Base-by-base conservation (phyloP, 2,888 invertebrate species). In the Pandemis corylana region DNA sequence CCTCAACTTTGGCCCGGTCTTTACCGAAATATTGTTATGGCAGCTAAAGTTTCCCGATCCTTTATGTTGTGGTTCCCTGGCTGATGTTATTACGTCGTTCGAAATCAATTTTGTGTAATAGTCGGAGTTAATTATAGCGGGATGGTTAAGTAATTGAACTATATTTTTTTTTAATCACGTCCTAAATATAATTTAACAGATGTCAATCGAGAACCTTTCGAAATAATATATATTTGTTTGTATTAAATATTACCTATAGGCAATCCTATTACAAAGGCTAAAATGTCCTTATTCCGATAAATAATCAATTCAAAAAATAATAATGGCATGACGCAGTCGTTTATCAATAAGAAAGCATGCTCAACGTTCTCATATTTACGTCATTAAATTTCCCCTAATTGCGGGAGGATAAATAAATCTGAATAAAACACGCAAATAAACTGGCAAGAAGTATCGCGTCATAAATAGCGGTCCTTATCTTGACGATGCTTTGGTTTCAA, bases 1-100 rank as follows among this genome's bases (percentile, higher is more conserved):
- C 88, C 87, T 89, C 84, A 86, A 89, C 82, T 88, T 88, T 82
- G 81, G 83, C 87, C 86, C 90, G 90, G 90, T 90, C 90, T 63
- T 74, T 69, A 85, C 85, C 83, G 80, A 89, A 89, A 87, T 90
- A 90, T 89, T 90, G 87, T 85, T 84, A 85, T 84, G 82, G 85
- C 80, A 85, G 84, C 83, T 78, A 81, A 90, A 88, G 83, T 89
- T 90, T 83, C 76, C 81, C 83, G 83, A 85, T 84, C 85, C 84
- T 86, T 88, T 87, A 84, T 84, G 78, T 81, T 78, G 77, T 76
- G 79, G 78, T 76, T 77, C 72, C 61, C 63, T 71, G 75, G 78
- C 76, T 56, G 73, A 79, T 78, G 81, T 86, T 86, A 85, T 87
- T 84, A 85, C 82, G 82, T 80, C 80, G 76, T 75, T 65, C 66